Evolutionary conservation across 2,888 invertebrate species (phyloP), one percentile per base, ranked within the genome.

Genomic region (Macrosiphum euphorbiae): DNA sequence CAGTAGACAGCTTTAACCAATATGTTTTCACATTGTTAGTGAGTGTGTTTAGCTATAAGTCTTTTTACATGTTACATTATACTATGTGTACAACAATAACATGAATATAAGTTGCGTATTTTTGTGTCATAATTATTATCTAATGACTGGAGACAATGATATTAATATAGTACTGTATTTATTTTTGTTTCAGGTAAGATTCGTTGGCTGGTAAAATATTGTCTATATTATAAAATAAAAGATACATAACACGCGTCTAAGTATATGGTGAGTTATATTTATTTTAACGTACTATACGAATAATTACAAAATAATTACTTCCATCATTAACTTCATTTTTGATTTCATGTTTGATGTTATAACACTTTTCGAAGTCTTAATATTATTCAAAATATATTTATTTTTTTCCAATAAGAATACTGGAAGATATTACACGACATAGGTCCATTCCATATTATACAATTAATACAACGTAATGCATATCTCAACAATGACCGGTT

Each of bases 161-260:
- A 7, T 16, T 67, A 67, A 67, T 67, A 67, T 35, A n/a, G 35
- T n/a, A 16, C 47, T 86, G 26, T 52, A n/a, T 88, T 55, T 88
- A 58, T 88, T 58, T 88, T 88, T 88, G 88, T 88, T 88, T 88
- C 88, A 88, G 88, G 88, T 88, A 88, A 88, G 58, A 58, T 87
- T 52, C 10, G 20, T 87, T 8, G 7, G 7, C n/a, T 20, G 52
- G n/a, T 85, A 47, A 86, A 67, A 67, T 16, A 67, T n/a, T 35
- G 7, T 67, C 16, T 67, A 16, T n/a, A 35, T 16, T 35, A 16
- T 67, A 16, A 55, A 24, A 24, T 1, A 16, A 35, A 3, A 10
- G n/a, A 67, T 67, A 35, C 35, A 67, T 10, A 11, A 35, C 5
- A 35, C 35, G 5, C 16, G 35, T 67, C 67, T 67, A 67, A 0